Evolutionary conservation across 1,140 invertebrate genomes (phyloP).

Genomic region (Drosophila melanica): DNA sequence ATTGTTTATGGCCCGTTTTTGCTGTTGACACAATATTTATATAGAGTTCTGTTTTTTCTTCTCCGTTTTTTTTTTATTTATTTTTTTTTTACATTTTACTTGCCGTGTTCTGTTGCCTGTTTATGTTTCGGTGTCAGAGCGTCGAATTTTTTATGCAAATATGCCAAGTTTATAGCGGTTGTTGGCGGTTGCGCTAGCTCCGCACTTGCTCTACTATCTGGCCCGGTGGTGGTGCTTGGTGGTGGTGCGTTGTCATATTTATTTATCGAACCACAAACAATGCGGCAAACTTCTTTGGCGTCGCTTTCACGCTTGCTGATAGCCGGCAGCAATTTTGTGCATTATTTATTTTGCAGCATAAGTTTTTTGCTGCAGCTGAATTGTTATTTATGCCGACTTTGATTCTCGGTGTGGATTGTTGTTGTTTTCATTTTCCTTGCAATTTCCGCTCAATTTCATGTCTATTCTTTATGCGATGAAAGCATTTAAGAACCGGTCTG

Average conservation of each 20-base stretch:
- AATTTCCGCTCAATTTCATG: constrained; percentile 13
- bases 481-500: constrained; percentile 15
- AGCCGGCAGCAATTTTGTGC: constrained; percentile 10
- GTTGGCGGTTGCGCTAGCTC: constrained; percentile 30
- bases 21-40: constrained; percentile 55
- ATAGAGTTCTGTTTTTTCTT: constrained; percentile 34
- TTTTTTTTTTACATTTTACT: constrained; percentile 12
- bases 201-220: constrained; percentile 42
- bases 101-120: constrained; percentile 42
- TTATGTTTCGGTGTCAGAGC: constrained; percentile 77
- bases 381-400: constrained; percentile 18
- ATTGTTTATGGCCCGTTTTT: constrained; percentile 48
- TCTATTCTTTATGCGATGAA: neutral
- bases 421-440: neutral
- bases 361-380: constrained; percentile 22
- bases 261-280: constrained; percentile 63
- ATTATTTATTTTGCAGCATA: constrained; percentile 36
- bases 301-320: constrained; percentile 43
- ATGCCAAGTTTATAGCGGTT: constrained; percentile 67
- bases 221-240: constrained; percentile 31
- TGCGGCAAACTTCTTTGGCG: constrained; percentile 77
- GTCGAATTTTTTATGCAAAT: constrained; percentile 69
- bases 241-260: constrained; percentile 59
- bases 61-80: too few relatives aligned
- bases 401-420: constrained; percentile 1